Evolutionary conservation across 2,888 invertebrate species (phyloP).

Genomic region (Himalopsyche kuldschensis): DNA sequence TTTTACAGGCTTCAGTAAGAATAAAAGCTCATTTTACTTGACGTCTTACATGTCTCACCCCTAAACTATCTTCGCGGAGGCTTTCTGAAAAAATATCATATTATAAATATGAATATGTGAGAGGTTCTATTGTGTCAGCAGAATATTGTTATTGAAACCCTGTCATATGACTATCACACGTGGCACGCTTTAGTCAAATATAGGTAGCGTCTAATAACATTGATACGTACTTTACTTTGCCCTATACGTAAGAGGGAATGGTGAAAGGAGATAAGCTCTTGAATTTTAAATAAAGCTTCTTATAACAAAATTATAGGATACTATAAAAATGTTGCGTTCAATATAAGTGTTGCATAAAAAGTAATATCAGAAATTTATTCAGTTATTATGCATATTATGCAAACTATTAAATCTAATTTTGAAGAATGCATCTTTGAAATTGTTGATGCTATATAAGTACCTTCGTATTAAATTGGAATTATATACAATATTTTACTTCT

Average conservation of each 20-base stretch:
- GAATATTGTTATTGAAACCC: slow-evolving; percentile 33
- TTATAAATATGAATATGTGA: slow-evolving; percentile 37
- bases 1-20: neutral
- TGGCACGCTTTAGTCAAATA: slow-evolving; percentile 15
- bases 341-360: neutral
- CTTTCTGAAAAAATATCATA: slow-evolving; percentile 29
- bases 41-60: neutral
- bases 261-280: neutral
- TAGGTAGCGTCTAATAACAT: slow-evolving; percentile 23
- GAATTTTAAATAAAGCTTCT: neutral
- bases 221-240: slow-evolving; percentile 8
- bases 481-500: too few relatives aligned
- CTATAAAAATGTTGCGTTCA: neutral
- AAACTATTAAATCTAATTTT: too few relatives aligned
- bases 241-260: neutral
- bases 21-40: neutral
- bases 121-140: slow-evolving; percentile 36
- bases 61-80: neutral
- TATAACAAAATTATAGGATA: neutral
- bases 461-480: too few relatives aligned
- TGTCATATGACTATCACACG: slow-evolving; percentile 35
- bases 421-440: too few relatives aligned
- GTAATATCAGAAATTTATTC: too few relatives aligned
- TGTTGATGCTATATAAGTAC: too few relatives aligned
- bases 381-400: too few relatives aligned